phyloP scores from a whole-genome alignment of 1,140 invertebrate genomes.

The Ostrea edulis region DNA sequence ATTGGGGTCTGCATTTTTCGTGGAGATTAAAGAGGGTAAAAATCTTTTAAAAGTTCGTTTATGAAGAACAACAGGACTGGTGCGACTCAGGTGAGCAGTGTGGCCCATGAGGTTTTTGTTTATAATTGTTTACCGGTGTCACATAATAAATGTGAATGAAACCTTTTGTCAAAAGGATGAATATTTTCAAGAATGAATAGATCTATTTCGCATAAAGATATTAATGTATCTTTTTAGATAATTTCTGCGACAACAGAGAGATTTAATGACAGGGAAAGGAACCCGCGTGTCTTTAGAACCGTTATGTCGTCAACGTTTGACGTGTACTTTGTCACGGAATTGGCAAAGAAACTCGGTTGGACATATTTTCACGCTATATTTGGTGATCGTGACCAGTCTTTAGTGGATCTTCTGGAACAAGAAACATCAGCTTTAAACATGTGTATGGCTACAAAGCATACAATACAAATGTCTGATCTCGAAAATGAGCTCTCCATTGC shows the following conservation, averaged over 20 bases:
- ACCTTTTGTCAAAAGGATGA: too few species aligned
- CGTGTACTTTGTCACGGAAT: background rate
- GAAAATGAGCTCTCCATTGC: background rate
- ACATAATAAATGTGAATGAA: too few species aligned
- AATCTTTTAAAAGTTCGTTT: too few species aligned
- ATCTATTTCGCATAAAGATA: too few species aligned
- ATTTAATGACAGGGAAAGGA: background rate
- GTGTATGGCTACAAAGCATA: background rate
- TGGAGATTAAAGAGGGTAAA: too few species aligned
- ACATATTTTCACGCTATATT: conserved; percentile 25
- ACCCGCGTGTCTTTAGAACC: conserved; percentile 23
- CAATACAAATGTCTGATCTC: background rate
- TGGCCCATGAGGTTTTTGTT: too few species aligned
- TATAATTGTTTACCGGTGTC: too few species aligned
- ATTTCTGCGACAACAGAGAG: conserved; percentile 4
- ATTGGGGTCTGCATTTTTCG: too few species aligned
- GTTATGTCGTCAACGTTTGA: background rate
- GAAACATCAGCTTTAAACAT: conserved; percentile 4
- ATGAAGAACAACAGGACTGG: too few species aligned
- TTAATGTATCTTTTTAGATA: background rate
- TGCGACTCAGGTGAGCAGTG: too few species aligned
- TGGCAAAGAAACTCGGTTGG: conserved; percentile 6
- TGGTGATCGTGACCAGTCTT: background rate
- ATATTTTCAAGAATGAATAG: too few species aligned
- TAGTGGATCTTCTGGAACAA: background rate